These are phyloP conservation scores for Drosophila falleni DNA, from an alignment of 2,888 invertebrate species.

Conservation along the genomic window DNA sequence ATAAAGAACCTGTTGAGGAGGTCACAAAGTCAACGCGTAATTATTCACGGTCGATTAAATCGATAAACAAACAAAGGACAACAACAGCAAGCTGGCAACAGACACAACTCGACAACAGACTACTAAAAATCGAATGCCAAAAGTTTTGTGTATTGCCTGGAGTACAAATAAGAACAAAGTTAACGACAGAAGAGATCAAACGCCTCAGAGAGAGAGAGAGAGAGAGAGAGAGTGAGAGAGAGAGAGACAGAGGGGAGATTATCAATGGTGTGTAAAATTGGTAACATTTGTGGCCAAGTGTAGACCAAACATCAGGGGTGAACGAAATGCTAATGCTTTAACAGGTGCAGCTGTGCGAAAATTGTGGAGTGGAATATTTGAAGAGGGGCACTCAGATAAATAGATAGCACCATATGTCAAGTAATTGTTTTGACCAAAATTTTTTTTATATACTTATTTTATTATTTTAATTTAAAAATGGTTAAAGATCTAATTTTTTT, in stretches of 20 bases:
- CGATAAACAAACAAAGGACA: slow-evolving; percentile 55
- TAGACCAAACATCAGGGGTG: slow-evolving; percentile 5
- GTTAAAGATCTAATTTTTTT: too few relatives aligned
- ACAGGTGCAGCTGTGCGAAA: slow-evolving; percentile 34
- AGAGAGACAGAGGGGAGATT: slow-evolving; percentile 21
- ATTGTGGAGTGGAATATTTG: not conserved
- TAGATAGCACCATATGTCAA: not conserved
- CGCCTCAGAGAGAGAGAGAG: not conserved
- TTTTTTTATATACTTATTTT: too few relatives aligned
- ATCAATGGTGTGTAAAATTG: slow-evolving; percentile 57
- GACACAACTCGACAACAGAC: not conserved
- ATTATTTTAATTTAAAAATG: too few relatives aligned
- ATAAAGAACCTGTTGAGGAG: slow-evolving; percentile 36
- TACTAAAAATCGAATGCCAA: slow-evolving; percentile 13
- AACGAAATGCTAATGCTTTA: slow-evolving; percentile 7
- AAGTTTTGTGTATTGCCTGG: slow-evolving; percentile 15
- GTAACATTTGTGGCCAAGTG: slow-evolving; percentile 34
- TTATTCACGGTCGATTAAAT: slow-evolving; percentile 71
- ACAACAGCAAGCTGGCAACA: slow-evolving; percentile 13
- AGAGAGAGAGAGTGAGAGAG: too few relatives aligned
- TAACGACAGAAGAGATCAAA: slow-evolving; percentile 28
- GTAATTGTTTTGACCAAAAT: not conserved
- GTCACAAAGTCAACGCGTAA: slow-evolving; percentile 45
- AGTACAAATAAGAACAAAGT: slow-evolving; percentile 23
- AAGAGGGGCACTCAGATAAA: not conserved